Evolutionary conservation across 2,113 vertebrate genomes (phyloP).

Genomic region (Sebastes fasciatus): DNA sequence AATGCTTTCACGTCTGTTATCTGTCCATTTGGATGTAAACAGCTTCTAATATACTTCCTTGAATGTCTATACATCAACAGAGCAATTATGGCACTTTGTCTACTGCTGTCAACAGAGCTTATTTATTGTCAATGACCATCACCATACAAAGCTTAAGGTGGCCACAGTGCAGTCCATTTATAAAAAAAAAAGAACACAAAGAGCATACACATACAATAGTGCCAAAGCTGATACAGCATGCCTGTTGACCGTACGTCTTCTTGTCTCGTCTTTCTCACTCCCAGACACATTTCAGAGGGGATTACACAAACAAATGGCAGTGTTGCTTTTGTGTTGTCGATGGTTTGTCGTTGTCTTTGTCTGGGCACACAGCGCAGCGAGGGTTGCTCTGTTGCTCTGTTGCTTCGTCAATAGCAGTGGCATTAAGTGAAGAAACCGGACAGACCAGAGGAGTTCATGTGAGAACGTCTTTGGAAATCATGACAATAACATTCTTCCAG

Average conservation of each 20-base stretch:
- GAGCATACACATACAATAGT: slow-evolving; percentile 5
- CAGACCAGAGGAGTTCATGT: not conserved
- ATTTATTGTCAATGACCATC: not conserved
- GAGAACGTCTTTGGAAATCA: slow-evolving; percentile 25
- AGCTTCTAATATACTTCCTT: not conserved
- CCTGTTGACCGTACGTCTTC: not conserved
- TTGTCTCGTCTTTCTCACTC: too few species aligned
- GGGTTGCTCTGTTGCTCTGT: slow-evolving; percentile 15
- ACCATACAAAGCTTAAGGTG: not conserved
- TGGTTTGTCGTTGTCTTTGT: not conserved
- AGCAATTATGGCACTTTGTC: slow-evolving; percentile 6
- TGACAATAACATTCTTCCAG: not conserved
- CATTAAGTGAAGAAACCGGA: not conserved
- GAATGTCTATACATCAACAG: not conserved
- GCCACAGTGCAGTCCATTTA: not conserved
- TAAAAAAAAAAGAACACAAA: not conserved
- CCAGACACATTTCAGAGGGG: not conserved
- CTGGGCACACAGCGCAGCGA: not conserved
- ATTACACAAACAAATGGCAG: slow-evolving; percentile 11
- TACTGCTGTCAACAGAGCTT: not conserved
- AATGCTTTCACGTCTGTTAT: not conserved
- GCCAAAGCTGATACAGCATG: slow-evolving; percentile 20
- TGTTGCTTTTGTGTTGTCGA: slow-evolving; percentile 29
- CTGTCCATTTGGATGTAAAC: not conserved
- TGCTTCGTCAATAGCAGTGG: not conserved